phyloP scores from a whole-genome alignment of 2,797 vertebrate genomes.

The Sandelia bainsii region DNA sequence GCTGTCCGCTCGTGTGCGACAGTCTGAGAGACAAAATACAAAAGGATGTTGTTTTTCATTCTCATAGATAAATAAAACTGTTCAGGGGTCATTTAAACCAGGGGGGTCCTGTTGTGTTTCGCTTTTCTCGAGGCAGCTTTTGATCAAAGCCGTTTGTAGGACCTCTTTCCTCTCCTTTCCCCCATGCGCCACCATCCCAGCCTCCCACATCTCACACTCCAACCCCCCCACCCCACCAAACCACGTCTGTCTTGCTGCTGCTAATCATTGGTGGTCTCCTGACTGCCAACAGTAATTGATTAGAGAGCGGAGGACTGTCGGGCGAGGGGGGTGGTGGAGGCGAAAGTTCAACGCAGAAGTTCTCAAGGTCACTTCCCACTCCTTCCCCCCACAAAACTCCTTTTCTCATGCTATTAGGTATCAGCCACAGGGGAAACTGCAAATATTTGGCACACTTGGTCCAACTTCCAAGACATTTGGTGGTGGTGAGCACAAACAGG shows the following conservation, averaged over 20 bases:
- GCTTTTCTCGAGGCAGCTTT: conserved; percentile 63
- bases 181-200: conserved; percentile 36
- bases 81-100: conserved; percentile 70
- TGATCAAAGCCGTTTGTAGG: conserved; percentile 77
- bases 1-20: conserved; percentile 43
- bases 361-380: conserved; percentile 83
- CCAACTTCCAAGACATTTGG: conserved; percentile 67
- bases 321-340: conserved; percentile 57
- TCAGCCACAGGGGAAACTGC: conserved; percentile 78
- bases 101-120: conserved; percentile 60
- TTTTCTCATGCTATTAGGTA: conserved; percentile 85
- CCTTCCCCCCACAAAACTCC: conserved; percentile 55
- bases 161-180: conserved; percentile 57
- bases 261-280: conserved; percentile 86
- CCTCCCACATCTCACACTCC: conserved; percentile 51
- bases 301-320: conserved; percentile 77
- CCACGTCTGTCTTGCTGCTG: conserved; percentile 75
- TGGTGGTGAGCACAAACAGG: conserved; percentile 74
- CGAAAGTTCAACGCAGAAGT: conserved; percentile 82
- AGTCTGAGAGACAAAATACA: conserved; percentile 38
- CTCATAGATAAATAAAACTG: conserved; percentile 68
- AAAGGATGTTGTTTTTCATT: conserved; percentile 65
- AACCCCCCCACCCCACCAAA: conserved; percentile 49
- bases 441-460: conserved; percentile 80
- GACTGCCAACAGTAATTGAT: conserved; percentile 87